These are phyloP conservation scores for Phrynocephalus forsythii DNA, from an alignment of 2,797 vertebrate species.

Conservation along the genomic window DNA sequence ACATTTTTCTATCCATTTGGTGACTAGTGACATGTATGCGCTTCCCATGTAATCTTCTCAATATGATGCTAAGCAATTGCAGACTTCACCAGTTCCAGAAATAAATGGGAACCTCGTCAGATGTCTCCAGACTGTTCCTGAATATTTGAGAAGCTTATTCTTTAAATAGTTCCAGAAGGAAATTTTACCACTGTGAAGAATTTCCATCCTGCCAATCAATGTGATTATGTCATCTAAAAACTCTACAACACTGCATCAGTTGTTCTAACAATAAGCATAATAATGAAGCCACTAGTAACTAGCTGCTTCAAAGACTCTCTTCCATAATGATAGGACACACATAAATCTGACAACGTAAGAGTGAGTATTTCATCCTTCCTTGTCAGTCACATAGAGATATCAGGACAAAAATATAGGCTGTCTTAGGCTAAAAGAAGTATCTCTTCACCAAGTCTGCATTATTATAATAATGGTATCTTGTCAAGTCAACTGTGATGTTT, in stretches of 20 bases:
- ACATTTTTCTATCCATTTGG: not conserved
- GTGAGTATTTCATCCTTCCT: conserved; percentile 24
- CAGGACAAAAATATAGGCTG: not conserved
- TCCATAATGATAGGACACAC: not conserved
- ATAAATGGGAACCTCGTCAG: not conserved
- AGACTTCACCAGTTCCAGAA: not conserved
- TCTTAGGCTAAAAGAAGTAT: not conserved
- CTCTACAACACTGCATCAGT: not conserved
- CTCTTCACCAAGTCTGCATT: not conserved
- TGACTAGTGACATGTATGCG: no score
- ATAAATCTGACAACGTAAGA: not conserved
- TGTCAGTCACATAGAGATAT: not conserved
- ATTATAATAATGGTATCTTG: not conserved
- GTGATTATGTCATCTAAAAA: accelerated
- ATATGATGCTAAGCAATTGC: no score
- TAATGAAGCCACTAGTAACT: conserved; percentile 45
- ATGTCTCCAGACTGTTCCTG: not conserved
- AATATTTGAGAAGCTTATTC: not conserved
- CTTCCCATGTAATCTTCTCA: no score
- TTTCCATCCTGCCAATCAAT: not conserved
- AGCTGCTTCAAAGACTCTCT: not conserved
- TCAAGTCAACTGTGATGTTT: no score
- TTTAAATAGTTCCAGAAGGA: not conserved
- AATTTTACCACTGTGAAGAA: not conserved
- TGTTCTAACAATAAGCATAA: not conserved